These are phyloP conservation scores for Hemibagrus guttatus DNA, from an alignment of 2,797 vertebrate genomes.

Conservation along the genomic window DNA sequence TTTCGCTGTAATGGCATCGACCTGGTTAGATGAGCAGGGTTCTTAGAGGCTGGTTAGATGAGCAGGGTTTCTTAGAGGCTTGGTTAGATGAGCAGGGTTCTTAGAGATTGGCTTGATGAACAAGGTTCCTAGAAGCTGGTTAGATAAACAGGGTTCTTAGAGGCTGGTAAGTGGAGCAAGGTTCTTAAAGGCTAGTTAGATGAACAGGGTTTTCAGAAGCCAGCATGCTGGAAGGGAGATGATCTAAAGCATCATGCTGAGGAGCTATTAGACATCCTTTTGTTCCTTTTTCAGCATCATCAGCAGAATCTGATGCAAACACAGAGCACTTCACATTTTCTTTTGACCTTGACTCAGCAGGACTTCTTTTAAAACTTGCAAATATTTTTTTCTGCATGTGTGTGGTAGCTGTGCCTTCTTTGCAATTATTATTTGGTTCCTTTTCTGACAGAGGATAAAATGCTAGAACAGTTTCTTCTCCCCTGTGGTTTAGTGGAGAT, in stretches of 20 bases:
- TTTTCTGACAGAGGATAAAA: slow-evolving; percentile 22
- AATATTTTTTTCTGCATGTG: neutral
- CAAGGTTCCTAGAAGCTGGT: neutral
- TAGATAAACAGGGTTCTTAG: too few species aligned
- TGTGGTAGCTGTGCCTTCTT: neutral
- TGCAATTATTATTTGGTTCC: slow-evolving; percentile 10
- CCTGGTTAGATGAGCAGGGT: neutral
- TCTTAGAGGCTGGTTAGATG: neutral
- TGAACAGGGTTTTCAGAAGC: neutral
- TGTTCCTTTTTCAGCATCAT: neutral
- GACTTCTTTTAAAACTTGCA: neutral
- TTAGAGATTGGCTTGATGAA: too few species aligned
- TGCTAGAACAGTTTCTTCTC: neutral
- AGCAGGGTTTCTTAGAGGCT: neutral
- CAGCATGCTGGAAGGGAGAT: neutral
- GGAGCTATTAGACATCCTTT: neutral
- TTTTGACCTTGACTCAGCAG: neutral
- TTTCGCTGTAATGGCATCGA: too few species aligned
- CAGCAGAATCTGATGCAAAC: neutral
- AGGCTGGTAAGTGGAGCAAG: too few species aligned
- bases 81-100: neutral
- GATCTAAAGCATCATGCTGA: neutral
- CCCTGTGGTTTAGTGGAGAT: slow-evolving; percentile 22
- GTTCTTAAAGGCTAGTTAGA: too few species aligned
- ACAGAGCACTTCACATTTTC: neutral